These are phyloP conservation scores for Aphodius granarius DNA, from an alignment of 2,888 invertebrate species.

Conservation along the genomic window DNA sequence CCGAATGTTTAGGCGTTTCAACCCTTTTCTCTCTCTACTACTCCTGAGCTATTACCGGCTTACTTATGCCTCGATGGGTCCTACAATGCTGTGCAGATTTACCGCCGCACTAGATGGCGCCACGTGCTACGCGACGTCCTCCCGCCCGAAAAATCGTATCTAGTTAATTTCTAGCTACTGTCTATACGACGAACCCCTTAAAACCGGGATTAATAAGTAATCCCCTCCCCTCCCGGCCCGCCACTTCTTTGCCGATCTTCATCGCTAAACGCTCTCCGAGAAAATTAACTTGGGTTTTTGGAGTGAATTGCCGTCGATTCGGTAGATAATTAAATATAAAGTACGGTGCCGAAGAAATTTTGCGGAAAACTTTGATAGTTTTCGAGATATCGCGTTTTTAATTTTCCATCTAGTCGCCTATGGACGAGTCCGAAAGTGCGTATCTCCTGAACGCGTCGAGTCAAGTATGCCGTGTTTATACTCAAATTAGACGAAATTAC, in stretches of 20 bases:
- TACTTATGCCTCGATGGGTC: slow-evolving; percentile 52
- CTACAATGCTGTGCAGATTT: slow-evolving; percentile 43
- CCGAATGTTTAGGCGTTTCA: slow-evolving; percentile 51
- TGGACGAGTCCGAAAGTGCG: neutral
- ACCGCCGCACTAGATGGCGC: neutral
- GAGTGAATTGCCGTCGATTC: neutral
- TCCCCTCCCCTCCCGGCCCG: neutral
- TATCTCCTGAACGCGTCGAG: neutral
- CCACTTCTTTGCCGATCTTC: neutral
- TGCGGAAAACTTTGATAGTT: neutral
- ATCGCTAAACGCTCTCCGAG: neutral
- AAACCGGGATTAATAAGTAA: neutral
- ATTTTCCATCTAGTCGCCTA: neutral
- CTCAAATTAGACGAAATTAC: neutral
- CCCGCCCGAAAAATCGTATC: neutral
- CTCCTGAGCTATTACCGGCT: slow-evolving; percentile 48
- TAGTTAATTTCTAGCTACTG: neutral
- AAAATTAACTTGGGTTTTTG: neutral
- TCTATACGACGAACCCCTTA: neutral
- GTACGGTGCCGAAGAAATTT: neutral
- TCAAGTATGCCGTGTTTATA: neutral
- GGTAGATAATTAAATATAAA: neutral
- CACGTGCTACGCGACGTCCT: neutral
- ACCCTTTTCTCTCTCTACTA: neutral
- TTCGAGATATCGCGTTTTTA: neutral